phyloP scores from a whole-genome alignment of 1,140 invertebrate species.

The Meloidogyne chitwoodi region DNA sequence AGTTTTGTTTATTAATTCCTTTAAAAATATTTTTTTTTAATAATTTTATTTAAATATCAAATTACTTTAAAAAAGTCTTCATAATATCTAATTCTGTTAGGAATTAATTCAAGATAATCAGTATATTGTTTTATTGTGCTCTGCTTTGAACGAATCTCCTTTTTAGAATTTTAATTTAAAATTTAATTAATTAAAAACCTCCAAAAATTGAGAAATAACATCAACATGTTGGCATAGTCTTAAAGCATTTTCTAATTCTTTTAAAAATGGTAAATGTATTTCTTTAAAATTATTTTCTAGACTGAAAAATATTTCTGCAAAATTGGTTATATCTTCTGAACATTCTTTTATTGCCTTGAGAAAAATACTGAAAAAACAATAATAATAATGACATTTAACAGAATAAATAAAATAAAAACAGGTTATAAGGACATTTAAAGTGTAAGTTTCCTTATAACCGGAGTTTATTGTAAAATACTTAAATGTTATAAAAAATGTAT shows the following conservation, averaged over 20 bases:
- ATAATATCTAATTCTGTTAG: background rate
- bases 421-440: too few relatives aligned
- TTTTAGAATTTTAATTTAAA: too few relatives aligned
- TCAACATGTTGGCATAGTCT: background rate
- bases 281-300: background rate
- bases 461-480: too few relatives aligned
- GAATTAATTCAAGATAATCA: background rate
- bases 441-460: too few relatives aligned
- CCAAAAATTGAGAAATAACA: background rate
- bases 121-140: background rate
- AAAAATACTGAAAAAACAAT: background rate
- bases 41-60: background rate
- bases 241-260: background rate
- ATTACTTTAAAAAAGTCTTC: background rate
- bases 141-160: background rate
- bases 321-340: background rate
- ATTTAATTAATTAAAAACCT: background rate
- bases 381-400: too few relatives aligned
- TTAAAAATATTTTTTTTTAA: background rate
- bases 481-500: too few relatives aligned
- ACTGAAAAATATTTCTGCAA: background rate
- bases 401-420: too few relatives aligned
- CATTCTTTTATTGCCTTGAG: background rate
- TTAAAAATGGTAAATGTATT: background rate
- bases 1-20: background rate